These are phyloP conservation scores for Hemichromis elongatus DNA, from an alignment of 2,113 vertebrate species.

Conservation along the genomic window DNA sequence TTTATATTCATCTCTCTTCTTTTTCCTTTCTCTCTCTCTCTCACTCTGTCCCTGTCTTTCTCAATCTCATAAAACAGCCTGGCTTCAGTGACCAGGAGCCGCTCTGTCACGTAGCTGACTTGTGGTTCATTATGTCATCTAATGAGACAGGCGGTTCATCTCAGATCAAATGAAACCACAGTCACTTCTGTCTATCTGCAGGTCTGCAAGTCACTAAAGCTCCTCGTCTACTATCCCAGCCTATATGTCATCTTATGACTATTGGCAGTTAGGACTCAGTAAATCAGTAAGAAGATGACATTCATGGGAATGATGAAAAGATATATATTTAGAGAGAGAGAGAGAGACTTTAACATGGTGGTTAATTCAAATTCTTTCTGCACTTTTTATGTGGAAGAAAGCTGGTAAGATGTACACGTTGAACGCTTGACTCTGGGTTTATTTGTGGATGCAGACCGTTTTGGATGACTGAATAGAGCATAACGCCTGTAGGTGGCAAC, in stretches of 20 bases:
- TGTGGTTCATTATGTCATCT: conserved; percentile 24
- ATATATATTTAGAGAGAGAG: too few species aligned
- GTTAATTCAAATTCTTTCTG: not conserved
- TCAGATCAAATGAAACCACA: conserved; percentile 12
- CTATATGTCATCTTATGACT: not conserved
- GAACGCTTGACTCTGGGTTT: not conserved
- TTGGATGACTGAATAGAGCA: conserved; percentile 33
- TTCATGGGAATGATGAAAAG: not conserved
- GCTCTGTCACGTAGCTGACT: conserved; percentile 1
- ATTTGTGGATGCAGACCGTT: conserved; percentile 21
- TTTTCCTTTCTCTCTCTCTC: not conserved
- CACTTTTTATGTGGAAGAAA: not conserved
- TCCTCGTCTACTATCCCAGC: not conserved
- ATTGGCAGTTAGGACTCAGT: not conserved
- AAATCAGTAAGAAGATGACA: not conserved
- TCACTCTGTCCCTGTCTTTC: not conserved
- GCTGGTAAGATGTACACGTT: not conserved
- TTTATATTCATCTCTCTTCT: not conserved
- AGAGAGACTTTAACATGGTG: not conserved
- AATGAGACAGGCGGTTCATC: conserved; percentile 28
- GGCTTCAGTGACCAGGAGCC: conserved; percentile 2
- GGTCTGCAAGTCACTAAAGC: not conserved
- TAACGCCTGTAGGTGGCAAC: conserved; percentile 72
- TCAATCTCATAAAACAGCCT: not conserved
- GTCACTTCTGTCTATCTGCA: not conserved